Evolutionary conservation across 2,797 vertebrate genomes (phyloP).

Genomic region (Ctenochaetus hawaiiensis): DNA sequence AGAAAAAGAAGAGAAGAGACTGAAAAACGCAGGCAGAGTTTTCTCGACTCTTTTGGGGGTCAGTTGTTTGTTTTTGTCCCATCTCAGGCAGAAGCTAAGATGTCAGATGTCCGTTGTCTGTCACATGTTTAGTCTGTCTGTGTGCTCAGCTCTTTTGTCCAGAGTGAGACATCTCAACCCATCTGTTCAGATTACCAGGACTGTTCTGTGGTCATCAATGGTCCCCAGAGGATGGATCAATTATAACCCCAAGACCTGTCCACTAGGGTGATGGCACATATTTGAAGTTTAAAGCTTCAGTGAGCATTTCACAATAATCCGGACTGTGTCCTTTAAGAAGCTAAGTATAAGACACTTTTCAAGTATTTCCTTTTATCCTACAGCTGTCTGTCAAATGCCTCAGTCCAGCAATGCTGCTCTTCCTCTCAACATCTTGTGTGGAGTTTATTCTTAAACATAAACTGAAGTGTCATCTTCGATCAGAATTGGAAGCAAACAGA

Average conservation of each 20-base stretch:
- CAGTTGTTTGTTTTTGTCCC: neutral
- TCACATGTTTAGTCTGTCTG: neutral
- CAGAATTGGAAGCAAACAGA: no score
- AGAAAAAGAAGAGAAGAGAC: slow-evolving; percentile 1
- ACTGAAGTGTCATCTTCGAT: no score
- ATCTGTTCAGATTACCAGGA: neutral
- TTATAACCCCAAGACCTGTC: neutral
- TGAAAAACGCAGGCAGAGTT: slow-evolving; percentile 10
- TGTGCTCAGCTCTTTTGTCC: neutral
- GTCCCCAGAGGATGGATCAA: neutral
- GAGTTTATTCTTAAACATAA: no score
- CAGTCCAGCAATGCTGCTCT: no score
- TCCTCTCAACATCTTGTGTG: neutral
- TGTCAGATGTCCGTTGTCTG: no score
- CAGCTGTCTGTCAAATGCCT: no score
- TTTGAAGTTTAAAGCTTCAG: no score
- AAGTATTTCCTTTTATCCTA: no score
- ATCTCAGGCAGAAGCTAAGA: neutral
- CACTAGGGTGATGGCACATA: neutral
- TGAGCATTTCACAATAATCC: no score
- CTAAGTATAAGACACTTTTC: no score
- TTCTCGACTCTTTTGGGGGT: slow-evolving; percentile 5
- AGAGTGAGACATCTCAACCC: neutral
- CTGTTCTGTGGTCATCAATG: neutral
- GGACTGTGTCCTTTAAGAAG: no score